Conservation (phyloP, 2,797 vertebrate species). For the Coilia nasus region DNA sequence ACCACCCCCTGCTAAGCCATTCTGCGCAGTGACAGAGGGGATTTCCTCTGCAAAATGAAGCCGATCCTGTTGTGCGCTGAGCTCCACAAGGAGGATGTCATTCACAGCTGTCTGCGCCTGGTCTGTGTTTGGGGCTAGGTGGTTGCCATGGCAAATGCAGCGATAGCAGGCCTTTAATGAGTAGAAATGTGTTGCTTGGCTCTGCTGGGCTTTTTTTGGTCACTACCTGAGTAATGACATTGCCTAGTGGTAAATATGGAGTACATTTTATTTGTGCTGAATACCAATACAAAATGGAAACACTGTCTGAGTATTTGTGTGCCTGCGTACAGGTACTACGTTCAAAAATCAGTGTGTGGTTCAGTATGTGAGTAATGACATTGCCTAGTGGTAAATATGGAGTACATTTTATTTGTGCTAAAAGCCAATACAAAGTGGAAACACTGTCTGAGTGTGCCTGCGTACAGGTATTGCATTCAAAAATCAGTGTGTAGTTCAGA, state of each 20-base stretch:
- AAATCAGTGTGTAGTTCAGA: neutral
- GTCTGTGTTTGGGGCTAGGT: neutral
- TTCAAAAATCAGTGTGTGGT: neutral
- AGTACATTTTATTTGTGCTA: neutral
- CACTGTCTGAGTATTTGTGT: neutral
- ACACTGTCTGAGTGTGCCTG: neutral
- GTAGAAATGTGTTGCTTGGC: constrained; percentile 3
- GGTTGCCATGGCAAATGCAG: constrained; percentile 9
- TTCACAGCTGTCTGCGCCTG: neutral
- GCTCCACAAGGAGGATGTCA: neutral
- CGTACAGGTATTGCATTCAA: neutral
- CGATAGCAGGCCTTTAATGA: neutral
- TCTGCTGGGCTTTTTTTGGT: neutral
- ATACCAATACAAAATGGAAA: neutral
- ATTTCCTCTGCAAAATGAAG: neutral
- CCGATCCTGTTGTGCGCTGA: neutral
- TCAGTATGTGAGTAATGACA: neutral
- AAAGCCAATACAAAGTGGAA: neutral
- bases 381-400: neutral
- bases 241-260: neutral
- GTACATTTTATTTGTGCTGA: neutral
- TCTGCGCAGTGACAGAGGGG: neutral
- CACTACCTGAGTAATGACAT: neutral
- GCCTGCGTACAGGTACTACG: neutral
- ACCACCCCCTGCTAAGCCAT: neutral